A percentile compares a stretch with the other conserved stretches of the same genome.
phyloP scores from a whole-genome alignment of 2,888 invertebrate genomes.

The Uloborus plumipes region DNA sequence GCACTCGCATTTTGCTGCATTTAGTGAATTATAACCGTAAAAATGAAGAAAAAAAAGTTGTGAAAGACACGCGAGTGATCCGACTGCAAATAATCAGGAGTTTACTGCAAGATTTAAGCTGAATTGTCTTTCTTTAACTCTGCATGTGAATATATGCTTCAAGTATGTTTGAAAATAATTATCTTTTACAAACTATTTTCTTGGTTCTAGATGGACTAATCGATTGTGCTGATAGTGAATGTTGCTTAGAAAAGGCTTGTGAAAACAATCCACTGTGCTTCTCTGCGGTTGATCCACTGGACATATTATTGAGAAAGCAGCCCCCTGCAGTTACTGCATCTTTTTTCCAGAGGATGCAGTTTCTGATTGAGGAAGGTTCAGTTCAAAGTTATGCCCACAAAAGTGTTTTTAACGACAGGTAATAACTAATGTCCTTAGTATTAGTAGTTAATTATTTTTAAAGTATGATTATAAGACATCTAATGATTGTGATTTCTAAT shows the following conservation, averaged over 20 bases:
- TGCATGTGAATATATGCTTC: not conserved
- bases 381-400: slow-evolving; percentile 98
- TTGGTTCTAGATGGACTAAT: slow-evolving; percentile 88
- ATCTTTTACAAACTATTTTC: not conserved
- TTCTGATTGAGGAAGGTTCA: slow-evolving; percentile 97
- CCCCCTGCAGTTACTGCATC: slow-evolving; percentile 96
- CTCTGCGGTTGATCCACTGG: slow-evolving; percentile 95
- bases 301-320: slow-evolving; percentile 94
- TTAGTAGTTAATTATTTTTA: not conserved
- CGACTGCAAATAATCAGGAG: no score
- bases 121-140: no score
- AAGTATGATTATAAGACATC: not conserved
- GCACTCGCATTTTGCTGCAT: no score
- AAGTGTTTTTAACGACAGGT: slow-evolving; percentile 99
- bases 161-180: not conserved
- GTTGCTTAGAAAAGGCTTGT: slow-evolving; percentile 91
- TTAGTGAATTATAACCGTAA: no score
- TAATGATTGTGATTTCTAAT: slow-evolving; percentile 51
- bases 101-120: no score
- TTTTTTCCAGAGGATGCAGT: slow-evolving; percentile 97
- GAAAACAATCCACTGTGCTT: slow-evolving; percentile 93
- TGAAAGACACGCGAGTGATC: no score
- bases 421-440: slow-evolving; percentile 70
- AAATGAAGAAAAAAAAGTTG: no score
- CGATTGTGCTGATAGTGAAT: slow-evolving; percentile 99